phyloP scores from a whole-genome alignment of 2,888 invertebrate genomes.

The Eristalis tenax region DNA sequence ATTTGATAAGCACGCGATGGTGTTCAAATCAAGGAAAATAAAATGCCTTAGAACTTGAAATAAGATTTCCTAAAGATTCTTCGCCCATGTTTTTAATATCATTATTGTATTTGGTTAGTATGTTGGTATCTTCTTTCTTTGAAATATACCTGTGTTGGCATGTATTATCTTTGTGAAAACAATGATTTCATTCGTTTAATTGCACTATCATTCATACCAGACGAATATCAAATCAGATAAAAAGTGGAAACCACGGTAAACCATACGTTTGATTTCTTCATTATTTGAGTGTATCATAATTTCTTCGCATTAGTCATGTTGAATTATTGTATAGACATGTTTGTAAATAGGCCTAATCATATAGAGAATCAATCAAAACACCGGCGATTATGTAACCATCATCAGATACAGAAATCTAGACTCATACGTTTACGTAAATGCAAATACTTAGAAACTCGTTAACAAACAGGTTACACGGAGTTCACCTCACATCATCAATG shows the following conservation, averaged over 20 bases:
- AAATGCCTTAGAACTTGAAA: not conserved
- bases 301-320: not conserved
- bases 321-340: not conserved
- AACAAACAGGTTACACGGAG: slow-evolving; percentile 20
- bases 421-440: not conserved
- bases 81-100: no score
- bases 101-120: not conserved
- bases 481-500: not conserved
- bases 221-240: not conserved
- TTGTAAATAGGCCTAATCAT: slow-evolving; percentile 6
- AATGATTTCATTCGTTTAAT: no score
- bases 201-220: no score
- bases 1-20: not conserved
- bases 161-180: not conserved
- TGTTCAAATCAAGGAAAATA: no score
- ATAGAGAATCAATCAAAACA: slow-evolving; percentile 8
- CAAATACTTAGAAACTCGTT: slow-evolving; percentile 28
- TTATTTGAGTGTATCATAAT: not conserved
- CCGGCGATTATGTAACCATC: not conserved
- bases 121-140: not conserved
- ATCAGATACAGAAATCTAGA: not conserved
- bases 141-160: not conserved
- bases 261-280: slow-evolving; percentile 18
- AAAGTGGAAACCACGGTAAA: no score
- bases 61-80: not conserved